These are phyloP conservation scores for Cheiracanthium punctorium DNA, from an alignment of 2,888 invertebrate genomes.

Conservation along the genomic window DNA sequence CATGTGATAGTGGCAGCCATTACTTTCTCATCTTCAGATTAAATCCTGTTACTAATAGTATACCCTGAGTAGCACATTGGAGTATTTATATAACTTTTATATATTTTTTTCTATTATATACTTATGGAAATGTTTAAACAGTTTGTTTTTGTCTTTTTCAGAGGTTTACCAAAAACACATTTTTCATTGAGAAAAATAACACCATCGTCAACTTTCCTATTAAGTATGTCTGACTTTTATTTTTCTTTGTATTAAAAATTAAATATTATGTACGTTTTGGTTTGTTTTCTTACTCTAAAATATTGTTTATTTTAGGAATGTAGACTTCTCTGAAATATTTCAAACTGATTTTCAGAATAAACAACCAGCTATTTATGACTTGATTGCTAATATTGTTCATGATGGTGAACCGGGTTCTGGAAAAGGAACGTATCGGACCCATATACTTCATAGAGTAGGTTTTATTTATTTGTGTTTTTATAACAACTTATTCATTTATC, in stretches of 20 bases:
- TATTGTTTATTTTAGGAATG: conserved; percentile 83
- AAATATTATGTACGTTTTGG: background rate
- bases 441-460: conserved; percentile 86
- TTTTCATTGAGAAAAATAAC: conserved; percentile 99
- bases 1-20: no score
- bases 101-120: no score
- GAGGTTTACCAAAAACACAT: conserved; percentile 98
- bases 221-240: conserved; percentile 83
- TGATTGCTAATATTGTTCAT: conserved; percentile 99
- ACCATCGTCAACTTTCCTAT: conserved; percentile 99
- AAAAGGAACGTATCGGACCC: conserved; percentile 95
- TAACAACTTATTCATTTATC: no score
- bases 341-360: conserved; percentile 84
- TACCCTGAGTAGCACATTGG: no score
- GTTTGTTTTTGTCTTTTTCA: conserved; percentile 75
- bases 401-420: conserved; percentile 90
- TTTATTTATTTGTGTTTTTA: no score
- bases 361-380: conserved; percentile 91
- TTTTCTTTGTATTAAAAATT: conserved; percentile 47
- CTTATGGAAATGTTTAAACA: no score
- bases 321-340: conserved; percentile 96
- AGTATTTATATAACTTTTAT: no score
- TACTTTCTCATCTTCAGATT: no score
- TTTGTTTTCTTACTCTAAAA: background rate
- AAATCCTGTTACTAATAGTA: no score